Base-by-base conservation (phyloP, 2,797 vertebrate species). In the Sitta carolinensis region DNA sequence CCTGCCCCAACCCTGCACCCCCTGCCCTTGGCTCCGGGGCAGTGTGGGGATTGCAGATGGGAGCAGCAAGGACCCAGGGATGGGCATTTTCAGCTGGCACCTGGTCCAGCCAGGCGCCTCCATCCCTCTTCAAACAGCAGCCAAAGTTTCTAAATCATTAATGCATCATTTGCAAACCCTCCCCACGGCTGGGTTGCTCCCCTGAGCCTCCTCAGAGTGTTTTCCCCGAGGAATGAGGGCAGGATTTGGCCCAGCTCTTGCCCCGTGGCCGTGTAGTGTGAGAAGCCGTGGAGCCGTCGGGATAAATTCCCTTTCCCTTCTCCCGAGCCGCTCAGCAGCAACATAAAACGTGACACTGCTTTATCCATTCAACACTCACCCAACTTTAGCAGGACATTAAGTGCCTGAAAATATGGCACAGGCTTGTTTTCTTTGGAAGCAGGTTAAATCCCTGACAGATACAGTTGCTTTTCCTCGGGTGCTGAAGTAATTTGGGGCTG, bases 371-470 rank as follows among this genome's bases (percentile, higher is more conserved):
- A 94, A 58, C 84, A 18, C 95, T 95, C 85, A 36, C 96, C 85
- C 95, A 89, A 72, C 89, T 92, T 85, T 62, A 93, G 82, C 95
- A 96, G 93, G 94, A 90, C 94, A 32, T 95, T 94, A 95, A 95
- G 81, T 1, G 32, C 89, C 93, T 96, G 93, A 92, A 95, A 94
- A 90, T 89, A 89, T 9, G 64, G 90, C 89, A 27, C 6, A 30
- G 89, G 25, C 75, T 92, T 97, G 69, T 96, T 96, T 97, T 85
- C 94, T 34, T 94, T 97, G 96, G 95, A 72, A 91, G 75, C 20
- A 0, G 43, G 68, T 74, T 74, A 87, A 96, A 91, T 89, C 95
- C 95, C 87, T 62, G 93, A 94, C 94, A 95, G 90, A 95, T 77
- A 87, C 4, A 5, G 75, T 82, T 87, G 84, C 90, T 77, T 95